Conservation (phyloP, 2,797 vertebrate genomes). For the Darevskia mixta region DNA sequence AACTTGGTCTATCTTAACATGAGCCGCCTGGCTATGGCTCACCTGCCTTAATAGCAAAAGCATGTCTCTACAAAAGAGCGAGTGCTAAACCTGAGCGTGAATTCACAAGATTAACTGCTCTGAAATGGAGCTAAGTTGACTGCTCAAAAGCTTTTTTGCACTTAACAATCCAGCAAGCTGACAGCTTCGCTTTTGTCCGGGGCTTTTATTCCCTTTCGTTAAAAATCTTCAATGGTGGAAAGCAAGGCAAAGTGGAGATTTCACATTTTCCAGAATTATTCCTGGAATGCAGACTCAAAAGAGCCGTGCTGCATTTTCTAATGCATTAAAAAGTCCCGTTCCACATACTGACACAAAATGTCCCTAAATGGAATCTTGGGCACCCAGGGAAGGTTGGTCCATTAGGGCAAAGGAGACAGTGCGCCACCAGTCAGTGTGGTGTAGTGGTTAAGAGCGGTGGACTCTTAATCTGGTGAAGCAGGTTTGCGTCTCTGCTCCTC, state of each 20-base stretch:
- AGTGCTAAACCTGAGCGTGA: slow-evolving; percentile 46
- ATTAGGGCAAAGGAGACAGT: too few relatives aligned
- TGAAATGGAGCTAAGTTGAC: slow-evolving; percentile 62
- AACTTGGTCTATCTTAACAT: slow-evolving; percentile 57
- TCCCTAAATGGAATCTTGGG: slow-evolving; percentile 23
- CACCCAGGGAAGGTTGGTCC: too few relatives aligned
- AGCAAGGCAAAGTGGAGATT: slow-evolving; percentile 68
- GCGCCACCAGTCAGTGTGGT: too few relatives aligned
- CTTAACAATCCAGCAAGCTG: slow-evolving; percentile 61
- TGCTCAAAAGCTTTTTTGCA: slow-evolving; percentile 59
- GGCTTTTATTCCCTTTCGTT: slow-evolving; percentile 60
- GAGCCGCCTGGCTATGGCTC: slow-evolving; percentile 58
- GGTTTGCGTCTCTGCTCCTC: too few relatives aligned
- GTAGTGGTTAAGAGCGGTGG: too few relatives aligned
- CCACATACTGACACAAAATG: slow-evolving; percentile 36
- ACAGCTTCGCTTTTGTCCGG: slow-evolving; percentile 72
- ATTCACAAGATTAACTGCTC: slow-evolving; percentile 66
- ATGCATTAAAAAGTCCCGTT: slow-evolving; percentile 26
- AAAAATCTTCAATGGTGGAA: slow-evolving; percentile 52
- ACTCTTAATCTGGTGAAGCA: too few relatives aligned
- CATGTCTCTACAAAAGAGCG: slow-evolving; percentile 66
- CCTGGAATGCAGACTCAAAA: slow-evolving; percentile 50
- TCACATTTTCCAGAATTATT: slow-evolving; percentile 70
- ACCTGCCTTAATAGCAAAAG: slow-evolving; percentile 73
- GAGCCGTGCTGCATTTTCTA: slow-evolving; percentile 21